Conservation (phyloP, 2,113 vertebrate species). For the Nesospiza acunhae region DNA sequence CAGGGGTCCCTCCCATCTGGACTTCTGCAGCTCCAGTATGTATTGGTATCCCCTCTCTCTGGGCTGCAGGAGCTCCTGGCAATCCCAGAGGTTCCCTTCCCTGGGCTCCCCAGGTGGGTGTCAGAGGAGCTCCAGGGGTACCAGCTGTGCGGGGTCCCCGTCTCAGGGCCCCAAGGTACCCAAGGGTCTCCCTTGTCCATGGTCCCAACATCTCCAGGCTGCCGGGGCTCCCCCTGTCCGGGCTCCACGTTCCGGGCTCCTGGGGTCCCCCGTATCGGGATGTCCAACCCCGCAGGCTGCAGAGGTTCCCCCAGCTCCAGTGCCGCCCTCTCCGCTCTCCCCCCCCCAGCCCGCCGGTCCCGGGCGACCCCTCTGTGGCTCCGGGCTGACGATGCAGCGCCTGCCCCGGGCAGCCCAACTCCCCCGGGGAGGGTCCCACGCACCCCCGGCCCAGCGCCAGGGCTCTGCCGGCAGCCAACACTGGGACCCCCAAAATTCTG, state of each 20-base stretch:
- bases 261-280: too few species aligned
- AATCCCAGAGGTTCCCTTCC: not conserved
- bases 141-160: fast-evolving
- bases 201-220: not conserved
- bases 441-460: not conserved
- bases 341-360: not conserved
- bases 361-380: not conserved
- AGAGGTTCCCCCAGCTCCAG: not conserved
- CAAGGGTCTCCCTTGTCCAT: not conserved
- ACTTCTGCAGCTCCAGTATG: not conserved
- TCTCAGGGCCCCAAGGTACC: not conserved
- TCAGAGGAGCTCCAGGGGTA: not conserved
- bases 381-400: not conserved
- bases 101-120: not conserved
- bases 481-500: not conserved
- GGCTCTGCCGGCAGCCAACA: not conserved
- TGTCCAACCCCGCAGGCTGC: not conserved
- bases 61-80: not conserved
- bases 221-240: too few species aligned
- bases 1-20: not conserved
- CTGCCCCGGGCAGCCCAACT: not conserved
- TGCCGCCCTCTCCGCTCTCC: not conserved
- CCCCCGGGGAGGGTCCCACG: not conserved
- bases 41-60: not conserved
- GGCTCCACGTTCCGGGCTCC: not conserved